A percentile compares a stretch with the other conserved stretches of the same genome.
Evolutionary conservation across 2,113 vertebrate genomes (phyloP).

Genomic region (Brienomyrus longianalis): DNA sequence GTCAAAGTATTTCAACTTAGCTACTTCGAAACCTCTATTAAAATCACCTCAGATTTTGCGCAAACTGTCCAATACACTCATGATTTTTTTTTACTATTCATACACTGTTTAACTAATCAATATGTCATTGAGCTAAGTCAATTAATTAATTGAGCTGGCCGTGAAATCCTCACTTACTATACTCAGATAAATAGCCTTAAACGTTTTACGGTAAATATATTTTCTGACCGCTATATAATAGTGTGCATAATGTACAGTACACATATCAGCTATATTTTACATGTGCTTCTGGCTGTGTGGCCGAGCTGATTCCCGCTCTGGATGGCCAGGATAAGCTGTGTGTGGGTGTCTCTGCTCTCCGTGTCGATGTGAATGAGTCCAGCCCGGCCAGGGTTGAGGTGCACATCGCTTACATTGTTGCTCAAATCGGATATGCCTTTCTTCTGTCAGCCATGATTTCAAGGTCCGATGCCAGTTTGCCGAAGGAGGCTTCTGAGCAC

Average conservation of each 20-base stretch:
- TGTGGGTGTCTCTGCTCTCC: neutral
- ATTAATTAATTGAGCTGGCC: neutral
- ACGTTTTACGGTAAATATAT: neutral
- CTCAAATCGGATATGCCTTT: neutral
- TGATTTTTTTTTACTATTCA: neutral
- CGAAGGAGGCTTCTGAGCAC: neutral
- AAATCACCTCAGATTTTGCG: neutral
- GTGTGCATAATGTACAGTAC: neutral
- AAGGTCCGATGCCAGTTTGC: neutral
- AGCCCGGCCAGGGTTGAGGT: neutral
- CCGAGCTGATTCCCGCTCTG: neutral
- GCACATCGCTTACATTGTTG: constrained; percentile 9
- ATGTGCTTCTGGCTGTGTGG: neutral
- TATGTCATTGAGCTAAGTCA: neutral
- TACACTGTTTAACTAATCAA: neutral
- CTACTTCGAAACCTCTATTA: neutral
- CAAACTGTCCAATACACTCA: neutral
- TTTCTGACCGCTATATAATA: neutral
- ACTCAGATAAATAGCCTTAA: neutral
- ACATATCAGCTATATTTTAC: neutral
- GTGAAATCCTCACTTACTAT: neutral
- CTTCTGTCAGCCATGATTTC: neutral
- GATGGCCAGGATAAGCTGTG: neutral
- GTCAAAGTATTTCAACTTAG: neutral
- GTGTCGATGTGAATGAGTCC: neutral